These are phyloP conservation scores for Ornithoptera alexandrae DNA, from an alignment of 2,888 invertebrate genomes.

Conservation along the genomic window DNA sequence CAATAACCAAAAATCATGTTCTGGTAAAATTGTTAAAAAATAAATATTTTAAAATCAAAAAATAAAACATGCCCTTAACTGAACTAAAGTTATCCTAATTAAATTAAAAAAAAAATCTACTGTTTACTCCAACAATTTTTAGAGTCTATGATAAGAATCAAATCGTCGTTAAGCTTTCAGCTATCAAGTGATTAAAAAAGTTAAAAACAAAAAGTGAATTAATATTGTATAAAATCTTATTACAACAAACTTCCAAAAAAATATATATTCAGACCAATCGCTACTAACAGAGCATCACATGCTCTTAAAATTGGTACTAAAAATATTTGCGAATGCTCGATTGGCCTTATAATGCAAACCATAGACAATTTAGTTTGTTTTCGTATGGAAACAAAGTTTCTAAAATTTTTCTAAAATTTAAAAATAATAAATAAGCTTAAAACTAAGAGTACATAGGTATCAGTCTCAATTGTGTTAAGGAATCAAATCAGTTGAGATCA, in stretches of 20 bases:
- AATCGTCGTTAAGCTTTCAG: slow-evolving; percentile 72
- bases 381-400: too few species aligned
- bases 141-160: slow-evolving; percentile 53
- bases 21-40: too few species aligned
- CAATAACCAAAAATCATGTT: too few species aligned
- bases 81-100: slow-evolving; percentile 38
- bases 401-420: too few species aligned
- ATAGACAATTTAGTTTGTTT: too few species aligned
- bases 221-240: slow-evolving; percentile 51
- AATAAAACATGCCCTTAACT: slow-evolving; percentile 74
- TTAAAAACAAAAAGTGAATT: slow-evolving; percentile 49
- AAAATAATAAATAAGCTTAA: too few species aligned
- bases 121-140: slow-evolving; percentile 76
- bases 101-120: slow-evolving; percentile 44
- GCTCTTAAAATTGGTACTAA: neutral
- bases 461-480: slow-evolving; percentile 18
- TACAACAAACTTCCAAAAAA: slow-evolving; percentile 41
- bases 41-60: slow-evolving; percentile 58
- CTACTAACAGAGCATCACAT: slow-evolving; percentile 27
- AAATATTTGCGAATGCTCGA: too few species aligned
- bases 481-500: slow-evolving; percentile 16
- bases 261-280: neutral
- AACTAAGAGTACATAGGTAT: slow-evolving; percentile 5
- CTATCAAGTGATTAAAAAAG: slow-evolving; percentile 60
- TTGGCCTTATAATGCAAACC: too few species aligned